These are phyloP conservation scores for Harmothoe impar DNA, from an alignment of 2,888 invertebrate genomes.

Conservation along the genomic window DNA sequence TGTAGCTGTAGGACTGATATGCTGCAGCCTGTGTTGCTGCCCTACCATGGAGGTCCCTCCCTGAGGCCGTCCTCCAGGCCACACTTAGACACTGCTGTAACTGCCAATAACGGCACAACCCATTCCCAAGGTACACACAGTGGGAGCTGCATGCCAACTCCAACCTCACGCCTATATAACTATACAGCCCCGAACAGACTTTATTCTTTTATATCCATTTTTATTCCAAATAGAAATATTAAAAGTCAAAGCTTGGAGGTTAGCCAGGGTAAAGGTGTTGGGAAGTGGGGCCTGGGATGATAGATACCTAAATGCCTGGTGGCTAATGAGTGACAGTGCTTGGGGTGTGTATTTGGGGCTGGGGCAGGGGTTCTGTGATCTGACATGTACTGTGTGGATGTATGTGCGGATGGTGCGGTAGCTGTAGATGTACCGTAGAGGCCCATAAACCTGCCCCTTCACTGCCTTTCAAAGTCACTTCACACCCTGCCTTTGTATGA, in stretches of 20 bases:
- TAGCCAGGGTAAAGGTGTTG: background rate
- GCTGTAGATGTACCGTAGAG: background rate
- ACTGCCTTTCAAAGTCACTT: background rate
- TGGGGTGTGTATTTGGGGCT: background rate
- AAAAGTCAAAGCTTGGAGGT: background rate
- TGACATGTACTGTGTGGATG: background rate
- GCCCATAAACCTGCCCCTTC: background rate
- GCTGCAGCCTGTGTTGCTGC: too few species aligned
- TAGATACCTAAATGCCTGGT: background rate
- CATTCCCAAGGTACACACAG: background rate
- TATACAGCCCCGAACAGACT: background rate
- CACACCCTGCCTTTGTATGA: background rate
- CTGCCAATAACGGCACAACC: background rate
- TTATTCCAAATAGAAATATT: background rate
- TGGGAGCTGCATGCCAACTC: background rate
- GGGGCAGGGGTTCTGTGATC: background rate
- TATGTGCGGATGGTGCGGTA: background rate
- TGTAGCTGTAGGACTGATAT: too few species aligned
- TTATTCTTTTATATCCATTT: background rate
- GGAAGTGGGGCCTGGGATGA: background rate
- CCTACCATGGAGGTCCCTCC: too few species aligned
- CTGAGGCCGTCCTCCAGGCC: too few species aligned
- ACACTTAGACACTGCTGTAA: too few species aligned
- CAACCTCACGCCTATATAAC: background rate
- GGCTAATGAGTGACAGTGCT: background rate